These are phyloP conservation scores for Corythaeola cristata DNA, from an alignment of 2,113 vertebrate genomes.

Conservation along the genomic window DNA sequence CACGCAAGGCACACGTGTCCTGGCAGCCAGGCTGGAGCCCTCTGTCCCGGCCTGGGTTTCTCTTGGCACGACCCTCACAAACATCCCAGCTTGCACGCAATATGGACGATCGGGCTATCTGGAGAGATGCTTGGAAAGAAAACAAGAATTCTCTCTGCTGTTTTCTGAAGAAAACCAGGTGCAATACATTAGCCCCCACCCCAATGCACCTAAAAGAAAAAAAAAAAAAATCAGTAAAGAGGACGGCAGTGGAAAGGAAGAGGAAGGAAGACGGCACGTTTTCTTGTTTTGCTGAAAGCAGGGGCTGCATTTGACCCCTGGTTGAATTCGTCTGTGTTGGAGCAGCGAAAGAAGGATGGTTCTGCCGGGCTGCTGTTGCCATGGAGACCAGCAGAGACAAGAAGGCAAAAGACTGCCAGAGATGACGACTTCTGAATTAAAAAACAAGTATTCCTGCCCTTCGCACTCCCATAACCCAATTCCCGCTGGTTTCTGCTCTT, in stretches of 20 bases:
- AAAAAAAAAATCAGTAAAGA: accelerated
- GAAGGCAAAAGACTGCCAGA: constrained; percentile 59
- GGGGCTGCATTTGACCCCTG: constrained; percentile 43
- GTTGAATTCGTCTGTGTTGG: constrained; percentile 29
- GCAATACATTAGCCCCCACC: not conserved
- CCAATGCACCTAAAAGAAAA: not conserved
- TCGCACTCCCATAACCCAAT: not conserved
- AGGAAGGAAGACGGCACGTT: not conserved
- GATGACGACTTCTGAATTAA: constrained; percentile 67
- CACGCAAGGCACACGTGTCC: accelerated
- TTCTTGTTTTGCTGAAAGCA: not conserved
- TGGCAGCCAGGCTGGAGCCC: not conserved
- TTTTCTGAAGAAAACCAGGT: not conserved
- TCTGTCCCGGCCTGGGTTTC: not conserved
- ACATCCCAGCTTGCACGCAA: accelerated
- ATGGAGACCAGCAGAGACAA: constrained; percentile 76
- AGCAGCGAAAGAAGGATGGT: constrained; percentile 3
- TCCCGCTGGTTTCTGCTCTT: not conserved
- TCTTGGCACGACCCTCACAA: not conserved
- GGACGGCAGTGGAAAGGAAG: not conserved
- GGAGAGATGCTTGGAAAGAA: not conserved
- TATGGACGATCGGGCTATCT: not conserved
- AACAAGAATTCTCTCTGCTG: not conserved
- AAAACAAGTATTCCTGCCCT: constrained; percentile 39
- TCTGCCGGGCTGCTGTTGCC: constrained; percentile 69